A percentile compares a stretch with the other conserved stretches of the same genome.
Evolutionary conservation across 2,888 invertebrate species (phyloP).

Genomic region (Argynnis bischoffii): DNA sequence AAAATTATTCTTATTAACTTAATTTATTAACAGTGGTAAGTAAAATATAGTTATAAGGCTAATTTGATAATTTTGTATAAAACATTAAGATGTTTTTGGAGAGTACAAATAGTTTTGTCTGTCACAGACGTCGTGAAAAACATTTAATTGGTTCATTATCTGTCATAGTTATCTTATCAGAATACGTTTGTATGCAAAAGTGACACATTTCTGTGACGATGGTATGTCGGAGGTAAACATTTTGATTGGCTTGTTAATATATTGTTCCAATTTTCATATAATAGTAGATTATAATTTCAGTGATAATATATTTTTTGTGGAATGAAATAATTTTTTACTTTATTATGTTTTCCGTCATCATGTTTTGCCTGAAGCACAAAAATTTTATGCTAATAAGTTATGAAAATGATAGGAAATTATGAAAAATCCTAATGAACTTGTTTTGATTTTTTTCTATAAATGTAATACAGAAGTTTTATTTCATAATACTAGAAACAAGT

Average conservation of each 20-base stretch:
- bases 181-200: constrained; percentile 42
- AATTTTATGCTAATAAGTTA: no score
- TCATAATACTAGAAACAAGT: no score
- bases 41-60: no score
- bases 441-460: no score
- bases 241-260: constrained; percentile 30
- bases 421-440: no score
- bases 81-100: constrained; percentile 8
- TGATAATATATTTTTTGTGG: neutral
- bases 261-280: constrained; percentile 4
- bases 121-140: constrained; percentile 42
- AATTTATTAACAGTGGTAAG: no score
- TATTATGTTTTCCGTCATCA: no score
- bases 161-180: constrained; percentile 45
- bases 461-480: no score
- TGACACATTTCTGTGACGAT: constrained; percentile 38
- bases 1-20: no score
- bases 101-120: constrained; percentile 34
- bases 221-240: constrained; percentile 37
- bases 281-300: neutral
- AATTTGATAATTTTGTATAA: neutral
- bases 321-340: no score
- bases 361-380: no score
- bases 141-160: constrained; percentile 41
- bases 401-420: no score